A percentile compares a stretch with the other conserved stretches of the same genome.
Conservation (phyloP, 2,113 vertebrate genomes). For the Rhinolophus ferrumequinum region DNA sequence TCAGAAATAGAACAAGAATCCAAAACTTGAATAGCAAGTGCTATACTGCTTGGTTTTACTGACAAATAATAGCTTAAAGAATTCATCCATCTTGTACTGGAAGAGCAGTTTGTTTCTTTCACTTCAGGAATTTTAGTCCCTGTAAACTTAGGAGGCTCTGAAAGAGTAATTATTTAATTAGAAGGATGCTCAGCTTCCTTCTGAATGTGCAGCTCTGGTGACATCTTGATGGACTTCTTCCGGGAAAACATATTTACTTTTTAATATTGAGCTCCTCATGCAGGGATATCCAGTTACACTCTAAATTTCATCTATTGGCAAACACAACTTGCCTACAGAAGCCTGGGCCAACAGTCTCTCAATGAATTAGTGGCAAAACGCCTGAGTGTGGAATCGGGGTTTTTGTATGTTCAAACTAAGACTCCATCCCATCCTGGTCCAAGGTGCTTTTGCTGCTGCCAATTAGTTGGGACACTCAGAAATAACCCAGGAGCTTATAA, state of each 20-base stretch:
- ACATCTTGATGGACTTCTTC: constrained; percentile 6
- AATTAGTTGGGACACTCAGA: constrained; percentile 50
- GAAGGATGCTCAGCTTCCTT: constrained; percentile 44
- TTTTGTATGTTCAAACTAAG: not conserved
- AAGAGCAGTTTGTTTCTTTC: constrained; percentile 1
- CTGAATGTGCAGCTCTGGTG: not conserved
- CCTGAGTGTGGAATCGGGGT: not conserved
- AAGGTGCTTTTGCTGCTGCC: not conserved
- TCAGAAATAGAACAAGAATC: not conserved
- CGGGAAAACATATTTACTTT: constrained; percentile 42
- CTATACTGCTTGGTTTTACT: not conserved
- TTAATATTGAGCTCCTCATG: not conserved
- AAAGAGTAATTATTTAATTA: constrained; percentile 23
- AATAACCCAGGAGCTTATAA: constrained; percentile 56
- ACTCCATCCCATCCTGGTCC: not conserved
- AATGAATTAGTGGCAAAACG: constrained; percentile 24
- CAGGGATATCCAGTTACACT: not conserved
- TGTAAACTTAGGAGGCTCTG: not conserved
- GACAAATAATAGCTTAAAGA: constrained; percentile 12
- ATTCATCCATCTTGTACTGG: not conserved
- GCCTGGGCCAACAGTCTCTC: not conserved
- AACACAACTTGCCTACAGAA: constrained; percentile 36
- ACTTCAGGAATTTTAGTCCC: not conserved
- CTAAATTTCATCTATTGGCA: constrained; percentile 30
- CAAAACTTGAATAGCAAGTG: constrained; percentile 1